Percentiles rank a stretch among this genome's conserved stretches.
Conservation (phyloP, 2,113 vertebrate species). For the Plotosus lineatus region DNA sequence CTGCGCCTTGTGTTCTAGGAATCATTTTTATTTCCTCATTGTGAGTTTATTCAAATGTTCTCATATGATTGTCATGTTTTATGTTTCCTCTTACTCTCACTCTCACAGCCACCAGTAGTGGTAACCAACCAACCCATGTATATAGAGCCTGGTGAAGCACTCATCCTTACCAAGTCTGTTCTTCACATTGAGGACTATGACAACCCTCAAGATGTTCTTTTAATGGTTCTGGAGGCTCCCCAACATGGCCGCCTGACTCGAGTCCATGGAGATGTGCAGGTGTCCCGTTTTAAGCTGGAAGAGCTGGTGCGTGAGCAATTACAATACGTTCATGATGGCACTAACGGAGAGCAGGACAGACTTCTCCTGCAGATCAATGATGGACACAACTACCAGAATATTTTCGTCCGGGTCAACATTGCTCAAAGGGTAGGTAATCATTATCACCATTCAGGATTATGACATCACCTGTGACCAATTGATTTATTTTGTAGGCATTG, state of each 20-base stretch:
- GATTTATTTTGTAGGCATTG: no score
- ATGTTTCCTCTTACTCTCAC: constrained; percentile 4
- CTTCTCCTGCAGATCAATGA: constrained; percentile 84
- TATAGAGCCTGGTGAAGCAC: constrained; percentile 68
- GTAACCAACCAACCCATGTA: constrained; percentile 75
- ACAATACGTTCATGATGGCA: constrained; percentile 83
- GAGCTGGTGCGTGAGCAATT: constrained; percentile 77
- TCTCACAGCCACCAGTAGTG: constrained; percentile 79
- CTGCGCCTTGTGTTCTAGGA: not conserved
- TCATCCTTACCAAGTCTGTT: constrained; percentile 71
- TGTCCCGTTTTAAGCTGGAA: constrained; percentile 73
- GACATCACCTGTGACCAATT: not conserved
- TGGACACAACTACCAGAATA: constrained; percentile 84
- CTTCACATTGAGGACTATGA: constrained; percentile 85
- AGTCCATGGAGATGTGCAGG: constrained; percentile 45
- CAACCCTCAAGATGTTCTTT: constrained; percentile 83
- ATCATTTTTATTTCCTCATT: not conserved
- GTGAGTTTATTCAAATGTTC: not conserved
- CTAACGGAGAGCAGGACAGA: constrained; percentile 68
- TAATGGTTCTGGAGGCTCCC: constrained; percentile 81
- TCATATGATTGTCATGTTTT: not conserved
- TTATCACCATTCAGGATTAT: not conserved
- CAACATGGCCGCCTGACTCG: constrained; percentile 75
- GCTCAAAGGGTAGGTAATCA: constrained; percentile 74
- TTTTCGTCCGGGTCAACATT: constrained; percentile 77